Conservation (phyloP, 2,888 invertebrate genomes). For the Drosophila macrospina region DNA sequence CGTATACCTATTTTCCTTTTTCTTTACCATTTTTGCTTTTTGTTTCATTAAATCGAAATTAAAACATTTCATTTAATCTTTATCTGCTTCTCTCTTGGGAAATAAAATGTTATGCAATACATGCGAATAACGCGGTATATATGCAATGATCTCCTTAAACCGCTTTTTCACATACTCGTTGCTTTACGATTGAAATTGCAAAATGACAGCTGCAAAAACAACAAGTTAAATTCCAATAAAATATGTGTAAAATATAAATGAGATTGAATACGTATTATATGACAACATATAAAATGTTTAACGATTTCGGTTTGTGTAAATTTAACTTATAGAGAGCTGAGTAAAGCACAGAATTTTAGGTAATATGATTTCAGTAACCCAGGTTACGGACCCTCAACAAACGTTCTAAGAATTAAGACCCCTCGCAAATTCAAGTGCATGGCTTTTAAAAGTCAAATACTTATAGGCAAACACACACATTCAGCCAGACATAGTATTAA, state of each 20-base stretch:
- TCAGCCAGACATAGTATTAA: background rate
- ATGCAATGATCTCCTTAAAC: slow-evolving; percentile 30
- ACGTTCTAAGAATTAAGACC: slow-evolving; percentile 27
- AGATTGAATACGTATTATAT: slow-evolving; percentile 20
- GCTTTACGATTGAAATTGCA: slow-evolving; percentile 17
- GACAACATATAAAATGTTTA: background rate
- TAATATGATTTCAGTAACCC: background rate
- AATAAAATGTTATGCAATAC: slow-evolving; percentile 21
- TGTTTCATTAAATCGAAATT: slow-evolving; percentile 69
- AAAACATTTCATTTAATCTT: slow-evolving; percentile 33
- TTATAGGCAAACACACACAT: slow-evolving; percentile 29
- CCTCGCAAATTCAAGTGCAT: slow-evolving; percentile 36
- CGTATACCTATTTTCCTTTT: background rate
- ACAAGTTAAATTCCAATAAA: slow-evolving; percentile 17
- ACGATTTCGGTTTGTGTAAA: background rate
- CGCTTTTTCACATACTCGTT: slow-evolving; percentile 6
- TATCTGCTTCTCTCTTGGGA: slow-evolving; percentile 3
- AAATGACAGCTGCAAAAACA: background rate
- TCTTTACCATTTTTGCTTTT: slow-evolving; percentile 22
- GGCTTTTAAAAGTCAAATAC: slow-evolving; percentile 37
- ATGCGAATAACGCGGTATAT: slow-evolving; percentile 15
- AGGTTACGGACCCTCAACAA: background rate
- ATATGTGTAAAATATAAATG: slow-evolving; percentile 24
- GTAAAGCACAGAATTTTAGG: background rate
- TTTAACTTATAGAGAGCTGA: background rate